phyloP scores from a whole-genome alignment of 1,140 invertebrate genomes.

The Orius laevigatus region DNA sequence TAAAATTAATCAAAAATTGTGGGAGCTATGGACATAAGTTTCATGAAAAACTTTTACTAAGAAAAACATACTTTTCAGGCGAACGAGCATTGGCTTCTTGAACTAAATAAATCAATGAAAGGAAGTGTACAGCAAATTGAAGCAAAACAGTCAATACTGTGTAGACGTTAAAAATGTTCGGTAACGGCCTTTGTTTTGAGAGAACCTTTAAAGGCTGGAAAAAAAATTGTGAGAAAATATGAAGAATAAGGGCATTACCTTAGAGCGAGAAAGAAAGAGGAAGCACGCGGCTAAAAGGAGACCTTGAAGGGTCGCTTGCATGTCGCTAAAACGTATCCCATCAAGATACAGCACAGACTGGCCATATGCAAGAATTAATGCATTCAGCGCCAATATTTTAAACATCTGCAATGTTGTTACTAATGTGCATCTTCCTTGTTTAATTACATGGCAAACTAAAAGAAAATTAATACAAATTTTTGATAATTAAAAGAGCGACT shows the following conservation, averaged over 20 bases:
- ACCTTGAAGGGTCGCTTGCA: constrained; percentile 91
- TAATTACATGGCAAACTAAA: constrained; percentile 95
- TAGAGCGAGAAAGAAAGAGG: constrained; percentile 94
- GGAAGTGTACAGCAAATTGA: constrained; percentile 93
- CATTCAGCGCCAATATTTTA: constrained; percentile 98
- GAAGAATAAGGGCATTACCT: constrained; percentile 41
- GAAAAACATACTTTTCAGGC: constrained; percentile 40
- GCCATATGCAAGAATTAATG: constrained; percentile 92
- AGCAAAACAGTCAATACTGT: constrained; percentile 87
- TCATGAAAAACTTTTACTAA: too few species aligned
- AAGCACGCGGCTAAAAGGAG: constrained; percentile 90
- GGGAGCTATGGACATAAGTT: too few species aligned
- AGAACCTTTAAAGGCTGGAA: constrained; percentile 79
- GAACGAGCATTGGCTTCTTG: constrained; percentile 50
- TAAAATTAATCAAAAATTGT: too few species aligned
- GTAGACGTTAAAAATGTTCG: constrained; percentile 98
- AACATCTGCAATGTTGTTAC: constrained; percentile 99
- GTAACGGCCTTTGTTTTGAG: constrained; percentile 80
- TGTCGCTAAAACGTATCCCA: constrained; percentile 95
- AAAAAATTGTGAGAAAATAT: constrained; percentile 19
- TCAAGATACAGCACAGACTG: constrained; percentile 97
- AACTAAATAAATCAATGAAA: constrained; percentile 78
- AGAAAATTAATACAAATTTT: constrained; percentile 14
- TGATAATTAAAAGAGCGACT: constrained; percentile 28
- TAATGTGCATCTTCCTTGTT: constrained; percentile 95